Evolutionary conservation across 2,888 invertebrate genomes (phyloP), one percentile per base, ranked within the genome.

Genomic region (Oscheius sp.): DNA sequence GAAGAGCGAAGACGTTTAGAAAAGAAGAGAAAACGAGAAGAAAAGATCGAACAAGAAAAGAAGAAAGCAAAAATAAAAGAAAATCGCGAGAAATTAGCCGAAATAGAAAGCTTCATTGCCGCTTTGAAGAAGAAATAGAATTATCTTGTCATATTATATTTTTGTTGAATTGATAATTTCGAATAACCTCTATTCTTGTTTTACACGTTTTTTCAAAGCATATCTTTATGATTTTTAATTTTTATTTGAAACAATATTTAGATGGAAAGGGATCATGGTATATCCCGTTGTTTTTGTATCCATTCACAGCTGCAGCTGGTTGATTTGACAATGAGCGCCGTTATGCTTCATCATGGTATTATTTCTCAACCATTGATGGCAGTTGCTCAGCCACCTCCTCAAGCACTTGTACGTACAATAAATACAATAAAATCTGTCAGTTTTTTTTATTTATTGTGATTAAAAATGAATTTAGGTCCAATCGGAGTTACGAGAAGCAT

Each of bases 291-390:
- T 49, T 43, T 70, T n/a, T 70, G 70, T 27, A 70, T 70, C 16
- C 70, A 70, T 21, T 70, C 70, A 2, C 46, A 58, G 59, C 18
- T 70, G 16, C 70, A 70, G 23, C 49, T 70, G 5, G 72, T 72
- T 13, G 72, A 72, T 27, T 45, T 72, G 64, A 66, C 72, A 13
- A 66, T 72, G 21, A 35, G 21, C 46, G 53, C 72, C n/a, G 23
- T 72, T 12, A 23, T 53, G 21, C 52, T 72, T 13, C 72, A 72
- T 18, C 72, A 72, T 29, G 66, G 72, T 3, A 35, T 72, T 25
- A 12, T 72, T 13, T 64, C 72, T 7, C 46, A 55, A 29, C 72
- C 72, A 5, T 16, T 72, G 29, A 18, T 46, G 1, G 43, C 66
- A 3, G 35, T 72, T 7, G 18, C 66, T 1, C 53, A 72, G 7